Evolutionary conservation across 2,797 vertebrate species (phyloP), one percentile per base, ranked within the genome.

Genomic region (Rhynchotus rufescens): DNA sequence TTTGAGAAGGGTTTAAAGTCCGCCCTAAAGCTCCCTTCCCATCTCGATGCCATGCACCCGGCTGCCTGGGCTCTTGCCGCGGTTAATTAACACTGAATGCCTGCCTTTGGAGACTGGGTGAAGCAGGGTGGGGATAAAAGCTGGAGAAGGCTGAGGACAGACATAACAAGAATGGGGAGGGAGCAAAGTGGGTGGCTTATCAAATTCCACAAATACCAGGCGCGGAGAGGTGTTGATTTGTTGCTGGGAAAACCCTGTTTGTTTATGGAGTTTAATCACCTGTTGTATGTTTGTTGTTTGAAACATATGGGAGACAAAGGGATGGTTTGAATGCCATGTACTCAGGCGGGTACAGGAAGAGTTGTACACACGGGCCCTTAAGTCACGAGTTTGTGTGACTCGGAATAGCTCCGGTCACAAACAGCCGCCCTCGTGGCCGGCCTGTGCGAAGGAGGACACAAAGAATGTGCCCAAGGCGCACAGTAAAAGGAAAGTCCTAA

Each of bases 61-160:
- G 95, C 88, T 90, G 96, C 95, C 97, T 74, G 95, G 86, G 8
- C 94, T 90, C 90, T 96, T 97, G 95, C 96, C 96, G 96, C 86
- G 95, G 96, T 97, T 97, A 97, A 97, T 98, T 96, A 97, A 93
- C 86, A 96, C 96, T 97, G 96, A 98, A 97, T 96, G 95, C 95
- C 59, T 90, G 75, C 96, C 96, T 96, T 97, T 94, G 94, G 97
- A 97, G 94, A 86, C 89, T 80, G 66, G 92, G 95, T 75, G 94
- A 97, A 88, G 80, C 92, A 95, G 92, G 92, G 95, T 95, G 92
- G 82, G 94, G 90, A 96, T 94, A 96, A 93, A 96, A 96, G 95
- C 97, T 92, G 92, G 95, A 94, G 94, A 96, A 95, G 93, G 95
- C 88, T 95, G 94, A 95, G 90, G 97, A 96, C 93, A 94, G 97